These are phyloP conservation scores for Mustela nigripes DNA, from an alignment of 2,113 vertebrate species.

Conservation along the genomic window DNA sequence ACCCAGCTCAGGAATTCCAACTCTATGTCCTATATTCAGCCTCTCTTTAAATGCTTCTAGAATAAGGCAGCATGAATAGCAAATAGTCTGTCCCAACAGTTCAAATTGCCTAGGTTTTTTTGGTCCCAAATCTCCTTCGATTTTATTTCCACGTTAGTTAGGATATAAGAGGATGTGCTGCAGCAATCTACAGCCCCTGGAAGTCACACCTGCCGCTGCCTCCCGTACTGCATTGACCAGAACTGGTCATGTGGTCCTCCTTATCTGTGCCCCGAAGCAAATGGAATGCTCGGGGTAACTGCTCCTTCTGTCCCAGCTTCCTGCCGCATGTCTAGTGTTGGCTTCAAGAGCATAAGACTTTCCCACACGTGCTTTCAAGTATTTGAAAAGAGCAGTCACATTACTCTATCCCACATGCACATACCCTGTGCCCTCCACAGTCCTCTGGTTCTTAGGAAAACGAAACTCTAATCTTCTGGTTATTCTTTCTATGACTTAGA, in stretches of 20 bases:
- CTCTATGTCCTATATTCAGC: neutral
- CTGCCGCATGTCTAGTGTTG: no score
- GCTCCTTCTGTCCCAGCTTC: neutral
- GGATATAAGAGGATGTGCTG: neutral
- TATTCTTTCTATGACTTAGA: neutral
- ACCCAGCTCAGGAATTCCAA: neutral
- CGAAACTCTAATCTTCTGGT: neutral
- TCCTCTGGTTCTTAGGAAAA: neutral
- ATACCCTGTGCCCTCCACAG: accelerated
- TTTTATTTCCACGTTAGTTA: neutral
- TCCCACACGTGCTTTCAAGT: accelerated
- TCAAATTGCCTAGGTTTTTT: neutral
- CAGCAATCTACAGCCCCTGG: neutral
- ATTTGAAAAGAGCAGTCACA: neutral
- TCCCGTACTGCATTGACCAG: neutral
- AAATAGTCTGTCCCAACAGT: neutral
- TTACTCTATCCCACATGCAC: no score
- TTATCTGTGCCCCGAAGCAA: neutral
- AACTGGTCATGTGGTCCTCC: neutral
- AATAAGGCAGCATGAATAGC: neutral
- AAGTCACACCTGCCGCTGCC: neutral
- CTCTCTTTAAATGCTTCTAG: neutral
- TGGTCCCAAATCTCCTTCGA: neutral
- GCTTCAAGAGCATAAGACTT: neutral
- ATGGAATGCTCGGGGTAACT: neutral